These are phyloP conservation scores for Horisme vitalbata DNA, from an alignment of 2,888 invertebrate species.

Conservation along the genomic window DNA sequence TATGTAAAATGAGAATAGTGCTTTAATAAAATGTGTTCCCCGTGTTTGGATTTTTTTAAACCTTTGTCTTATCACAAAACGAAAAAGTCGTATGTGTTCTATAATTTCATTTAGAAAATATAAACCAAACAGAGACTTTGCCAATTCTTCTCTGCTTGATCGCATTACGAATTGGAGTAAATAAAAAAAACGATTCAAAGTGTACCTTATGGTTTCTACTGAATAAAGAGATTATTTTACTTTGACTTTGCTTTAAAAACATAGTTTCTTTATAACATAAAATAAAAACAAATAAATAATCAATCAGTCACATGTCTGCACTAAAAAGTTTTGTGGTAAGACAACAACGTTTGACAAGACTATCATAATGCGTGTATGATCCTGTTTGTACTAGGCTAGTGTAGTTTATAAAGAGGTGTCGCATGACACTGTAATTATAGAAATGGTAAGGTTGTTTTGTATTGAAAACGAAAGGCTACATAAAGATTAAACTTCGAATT, in stretches of 20 bases:
- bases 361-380: constrained; percentile 9
- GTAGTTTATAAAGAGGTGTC: constrained; percentile 43
- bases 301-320: no score
- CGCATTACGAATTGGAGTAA: no score
- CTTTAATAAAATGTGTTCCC: constrained; percentile 78
- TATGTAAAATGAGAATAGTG: constrained; percentile 77
- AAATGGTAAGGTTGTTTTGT: constrained; percentile 51
- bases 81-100: no score
- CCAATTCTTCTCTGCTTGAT: no score
- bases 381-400: constrained; percentile 21
- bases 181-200: no score
- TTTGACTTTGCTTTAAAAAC: not conserved
- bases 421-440: constrained; percentile 45
- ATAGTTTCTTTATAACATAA: not conserved
- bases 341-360: constrained; percentile 10
- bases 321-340: constrained; percentile 4
- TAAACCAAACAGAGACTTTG: no score
- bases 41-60: constrained; percentile 48
- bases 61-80: constrained; percentile 29
- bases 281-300: no score
- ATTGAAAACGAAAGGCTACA: constrained; percentile 41
- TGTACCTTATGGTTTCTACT: no score
- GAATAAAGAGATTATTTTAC: no score
- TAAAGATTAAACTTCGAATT: constrained; percentile 44
- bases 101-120: no score